Evolutionary conservation across 1,140 invertebrate genomes (phyloP).

Genomic region (Magallana gigas): DNA sequence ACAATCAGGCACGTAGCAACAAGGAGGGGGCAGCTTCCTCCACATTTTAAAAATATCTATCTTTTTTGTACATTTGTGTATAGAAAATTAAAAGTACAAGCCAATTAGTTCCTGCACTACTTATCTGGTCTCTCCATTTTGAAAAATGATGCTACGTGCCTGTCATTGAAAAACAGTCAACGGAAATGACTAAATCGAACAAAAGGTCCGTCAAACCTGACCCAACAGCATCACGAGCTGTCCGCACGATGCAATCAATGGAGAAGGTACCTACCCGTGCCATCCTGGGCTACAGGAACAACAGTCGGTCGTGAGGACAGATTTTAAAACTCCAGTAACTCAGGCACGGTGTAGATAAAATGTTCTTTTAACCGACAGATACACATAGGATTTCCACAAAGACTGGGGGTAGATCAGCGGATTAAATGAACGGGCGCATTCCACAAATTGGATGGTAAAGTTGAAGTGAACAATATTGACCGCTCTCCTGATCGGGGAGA

Average conservation of each 20-base stretch:
- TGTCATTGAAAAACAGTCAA: too few species aligned
- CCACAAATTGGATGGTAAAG: background rate
- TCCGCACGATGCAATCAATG: too few species aligned
- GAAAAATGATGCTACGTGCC: too few species aligned
- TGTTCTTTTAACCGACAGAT: conserved; percentile 22
- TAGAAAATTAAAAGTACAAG: too few species aligned
- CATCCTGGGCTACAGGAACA: background rate
- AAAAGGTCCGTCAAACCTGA: too few species aligned
- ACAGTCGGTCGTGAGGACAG: background rate
- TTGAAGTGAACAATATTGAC: background rate
- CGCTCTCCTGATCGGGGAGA: background rate
- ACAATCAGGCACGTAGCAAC: too few species aligned
- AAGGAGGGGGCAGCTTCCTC: too few species aligned
- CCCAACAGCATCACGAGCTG: background rate
- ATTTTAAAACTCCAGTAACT: background rate
- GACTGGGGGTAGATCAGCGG: conserved; percentile 1
- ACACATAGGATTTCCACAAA: background rate
- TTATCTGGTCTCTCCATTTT: too few species aligned
- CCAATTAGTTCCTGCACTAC: too few species aligned
- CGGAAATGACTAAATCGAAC: too few species aligned
- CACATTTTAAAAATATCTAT: too few species aligned
- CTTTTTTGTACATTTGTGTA: too few species aligned
- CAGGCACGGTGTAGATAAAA: conserved; percentile 10
- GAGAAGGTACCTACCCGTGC: background rate
- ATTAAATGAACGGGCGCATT: background rate